Base-by-base conservation (phyloP, 2,888 invertebrate species). In the Blera fallax region DNA sequence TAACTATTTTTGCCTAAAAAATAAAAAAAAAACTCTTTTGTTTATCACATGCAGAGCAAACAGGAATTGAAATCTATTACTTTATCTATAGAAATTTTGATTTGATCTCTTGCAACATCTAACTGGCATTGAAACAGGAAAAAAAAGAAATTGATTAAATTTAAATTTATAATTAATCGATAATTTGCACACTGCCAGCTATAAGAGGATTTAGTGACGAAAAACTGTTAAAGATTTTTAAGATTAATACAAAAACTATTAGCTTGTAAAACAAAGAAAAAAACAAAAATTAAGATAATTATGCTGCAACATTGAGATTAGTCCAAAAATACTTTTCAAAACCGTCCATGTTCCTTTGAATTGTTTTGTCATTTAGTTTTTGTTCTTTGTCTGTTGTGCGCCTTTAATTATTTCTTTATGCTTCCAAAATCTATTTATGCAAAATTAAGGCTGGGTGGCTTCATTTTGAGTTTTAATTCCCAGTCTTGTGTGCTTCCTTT, bases 141-240 rank as follows among this genome's bases (percentile, higher is more conserved):
- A 40, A 10, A 0, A 56, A 43, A 48, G 32, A 8, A 34, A 32
- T 43, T 37, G 21, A 58, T 48, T 29, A 56, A 70, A 67, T 62
- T 67, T 78, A 34, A 64, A 60, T 56, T 43, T 50, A 45, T 34
- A 64, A 60, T 85, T 76, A 73, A 58, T 60, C 43, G 40, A 79
- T 79, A 81, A 85, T 85, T 85, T 81, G 81, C 85, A 81, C 85
- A 85, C 85, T 85, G 85, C 85, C 85, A 85, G 76, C 70, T 81
- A 70, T 76, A 81, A 76, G 76, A 81, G 85, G 81, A 81, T 80
- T 64, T 70, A 50, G 54, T 48, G 8, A 73, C 4, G 14, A 50
- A 24, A 37, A 24, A 50, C 65, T 78, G 67, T 83, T 72, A 60
- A 62, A 58, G 21, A 43, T 70, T 27, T 37, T 27, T 60, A 45